Base-by-base conservation (phyloP, 2,888 invertebrate genomes). In the Entomobrya proxima region DNA sequence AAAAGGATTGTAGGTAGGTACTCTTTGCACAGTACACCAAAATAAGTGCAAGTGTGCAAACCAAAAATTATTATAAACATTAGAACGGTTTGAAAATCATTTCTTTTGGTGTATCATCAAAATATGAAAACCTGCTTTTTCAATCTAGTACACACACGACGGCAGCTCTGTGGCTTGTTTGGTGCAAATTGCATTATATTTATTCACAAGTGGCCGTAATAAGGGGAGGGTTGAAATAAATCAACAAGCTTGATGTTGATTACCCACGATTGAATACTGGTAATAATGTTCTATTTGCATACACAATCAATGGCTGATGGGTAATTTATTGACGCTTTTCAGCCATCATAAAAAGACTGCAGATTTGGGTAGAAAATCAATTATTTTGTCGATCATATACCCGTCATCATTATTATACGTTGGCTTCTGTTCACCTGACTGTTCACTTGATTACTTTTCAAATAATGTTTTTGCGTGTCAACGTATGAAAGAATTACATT, bases 281-380 rank as follows among this genome's bases (percentile, higher is more conserved):
- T n/a, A 47, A 47, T 67, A 67, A 67, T 44, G 67, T 44, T 67
- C 67, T 44, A 67, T 21, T 67, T 67, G 27, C 37, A 44, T 44
- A 44, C 32, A 21, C 24, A 67, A 40, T 24, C 44, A 21, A 47
- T 47, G 47, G 2, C 40, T n/a, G 15, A 67, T 67, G 6, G n/a
- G 15, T 15, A 37, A 67, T 40, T 24, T 40, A 40, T 30, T 61
- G 32, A 11, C 5, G 27, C 15, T 44, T 40, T 67, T 21, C 30
- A 67, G 67, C 24, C 32, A 67, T 24, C 67, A 67, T n/a, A 21
- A 67, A 37, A 40, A 40, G n/a, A 30, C 58, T 61, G 30, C n/a
- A 61, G 15, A 61, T 40, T 40, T 6, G 13, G 21, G 15, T 24
- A 37, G 21, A 64, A 35, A 64, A 21, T 30, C 30, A 61, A 61